Base-by-base conservation (phyloP, 2,888 invertebrate genomes). In the Lasioglossum zephyrum region DNA sequence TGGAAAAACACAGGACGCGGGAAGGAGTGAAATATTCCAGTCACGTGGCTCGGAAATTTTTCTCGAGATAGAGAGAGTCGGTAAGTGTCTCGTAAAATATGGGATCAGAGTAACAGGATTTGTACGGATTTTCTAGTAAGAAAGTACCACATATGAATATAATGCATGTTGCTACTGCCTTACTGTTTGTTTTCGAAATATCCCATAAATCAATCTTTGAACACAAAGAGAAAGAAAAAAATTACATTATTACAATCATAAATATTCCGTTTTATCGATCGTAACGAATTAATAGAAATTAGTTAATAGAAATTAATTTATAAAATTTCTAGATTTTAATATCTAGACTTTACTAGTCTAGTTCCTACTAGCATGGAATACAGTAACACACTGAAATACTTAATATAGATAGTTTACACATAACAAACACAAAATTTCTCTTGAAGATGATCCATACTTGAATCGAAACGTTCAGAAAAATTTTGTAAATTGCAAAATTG, bases 41-140 rank as follows among this genome's bases (percentile, higher is more conserved):
- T 66, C 81, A 73, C 84, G 76, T 81, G 83, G 75, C 83, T 66
- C 73, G 69, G 31, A 73, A 81, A 77, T 84, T 80, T 80, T 76
- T 80, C 83, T 60, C 31, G 82, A 39, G 44, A 69, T 73, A 60
- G 66, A 76, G 31, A n/a, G 26, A 18, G 81, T 57, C 18, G 57
- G 73, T 77, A 77, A 77, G 73, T 66, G 66, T 69, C 69, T 69
- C 82, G 73, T 84, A 77, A 84, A 77, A 41, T 73, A 77, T 44
- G n/a, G 57, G 44, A 47, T 57, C 73, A 57, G 31, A 77, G 81
- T 69, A 77, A 69, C 69, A n/a, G 69, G 39, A 44, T 69, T 73
- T 66, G 26, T 53, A 22, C 72, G 49, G 16, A 76, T 76, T 81
- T 63, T 66, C 75, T 81, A 36, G 70, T 47, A 70, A 53, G 31